phyloP scores from a whole-genome alignment of 2,113 vertebrate genomes.

The Plectropomus leopardus region DNA sequence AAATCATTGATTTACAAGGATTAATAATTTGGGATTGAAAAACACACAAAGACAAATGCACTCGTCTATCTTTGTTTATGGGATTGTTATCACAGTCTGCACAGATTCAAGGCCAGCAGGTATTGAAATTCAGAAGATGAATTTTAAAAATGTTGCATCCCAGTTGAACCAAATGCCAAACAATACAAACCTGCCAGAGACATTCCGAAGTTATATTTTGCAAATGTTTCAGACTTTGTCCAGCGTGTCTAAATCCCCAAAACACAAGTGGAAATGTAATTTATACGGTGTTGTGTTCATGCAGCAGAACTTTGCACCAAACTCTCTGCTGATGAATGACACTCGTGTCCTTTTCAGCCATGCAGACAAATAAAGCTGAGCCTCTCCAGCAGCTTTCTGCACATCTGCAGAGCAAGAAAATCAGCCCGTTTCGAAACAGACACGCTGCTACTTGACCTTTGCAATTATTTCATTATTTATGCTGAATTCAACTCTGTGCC shows the following conservation, averaged over 20 bases:
- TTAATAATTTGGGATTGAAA: neutral
- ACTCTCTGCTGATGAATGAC: conserved; percentile 14
- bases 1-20: neutral
- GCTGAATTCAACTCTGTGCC: neutral
- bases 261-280: neutral
- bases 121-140: too few relatives aligned
- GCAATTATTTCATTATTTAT: conserved; percentile 1
- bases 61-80: too few relatives aligned
- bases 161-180: too few relatives aligned
- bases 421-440: neutral
- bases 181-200: too few relatives aligned
- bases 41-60: too few relatives aligned
- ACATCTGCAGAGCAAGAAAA: conserved; percentile 7
- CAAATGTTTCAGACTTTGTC: too few relatives aligned
- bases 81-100: too few relatives aligned
- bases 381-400: neutral
- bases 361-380: conserved; percentile 26
- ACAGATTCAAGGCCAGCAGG: too few relatives aligned
- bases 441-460: conserved; percentile 18
- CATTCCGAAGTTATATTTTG: neutral
- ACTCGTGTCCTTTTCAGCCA: conserved; percentile 38
- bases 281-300: neutral
- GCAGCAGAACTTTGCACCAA: neutral
- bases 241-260: neutral
- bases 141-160: too few relatives aligned